Base-by-base conservation (phyloP, 2,113 vertebrate species). In the Theristicus caerulescens region DNA sequence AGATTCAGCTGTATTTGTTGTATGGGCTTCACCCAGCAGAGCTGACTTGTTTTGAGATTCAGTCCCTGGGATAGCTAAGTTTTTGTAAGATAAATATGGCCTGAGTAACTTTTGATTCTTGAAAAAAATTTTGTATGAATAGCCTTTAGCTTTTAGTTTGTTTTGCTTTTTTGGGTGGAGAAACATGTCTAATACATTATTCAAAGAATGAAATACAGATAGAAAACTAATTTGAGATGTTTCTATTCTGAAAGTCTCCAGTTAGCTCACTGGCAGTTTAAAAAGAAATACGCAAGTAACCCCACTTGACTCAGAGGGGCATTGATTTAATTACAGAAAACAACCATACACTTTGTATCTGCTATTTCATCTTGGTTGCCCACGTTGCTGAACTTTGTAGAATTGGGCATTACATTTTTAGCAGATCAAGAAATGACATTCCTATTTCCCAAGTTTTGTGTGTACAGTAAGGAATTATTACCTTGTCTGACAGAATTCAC, bases 321-420 rank as follows among this genome's bases (percentile, higher is more conserved):
- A 36, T 65, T 86, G 69, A 87, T 96, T 94, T 96, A 94, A 65
- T 94, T 94, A 86, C 70, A 76, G 76, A 51, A 93, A 78, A 70
- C 16, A 76, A 21, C 44, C 65, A 47, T 52, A 83, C 4, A 18
- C 64, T 74, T 89, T 62, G 18, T 77, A 51, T 89, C 59, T 92
- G 19, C 46, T 79, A 19, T 94, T 97, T 86, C 84, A 64, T 86
- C 36, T 77, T 66, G 21, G 24, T 85, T 73, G 36, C n/a, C 61
- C 11, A 10, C n/a, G n/a, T 59, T 82, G 22, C 84, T 91, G 85
- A 49, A 46, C 54, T 87, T 89, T 0, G 1, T 27, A 93, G 44
- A 81, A 59, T 10, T 40, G 70, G 14, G 9, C 9, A 5, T 49
- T 94, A 46, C 19, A 13, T 78, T 92, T 88, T 92, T 54, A 70